Conservation (phyloP, 2,888 invertebrate species). For the Drosophila affinis region DNA sequence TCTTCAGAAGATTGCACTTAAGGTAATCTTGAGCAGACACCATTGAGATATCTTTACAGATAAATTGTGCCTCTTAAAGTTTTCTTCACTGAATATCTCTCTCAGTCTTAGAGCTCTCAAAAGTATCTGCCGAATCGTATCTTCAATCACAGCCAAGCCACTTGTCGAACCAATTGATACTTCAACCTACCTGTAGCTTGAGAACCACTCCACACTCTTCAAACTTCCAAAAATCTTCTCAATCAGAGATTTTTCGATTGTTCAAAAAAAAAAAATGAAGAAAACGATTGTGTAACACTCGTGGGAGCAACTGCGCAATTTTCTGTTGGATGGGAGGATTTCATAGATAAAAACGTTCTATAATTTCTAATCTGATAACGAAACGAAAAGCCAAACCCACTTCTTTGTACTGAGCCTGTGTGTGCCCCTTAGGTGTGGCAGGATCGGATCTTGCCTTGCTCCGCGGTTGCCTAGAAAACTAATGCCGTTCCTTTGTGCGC, state of each 20-base stretch:
- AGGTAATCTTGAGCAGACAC: too few species aligned
- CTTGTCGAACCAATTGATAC: not conserved
- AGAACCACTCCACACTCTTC: constrained; percentile 2
- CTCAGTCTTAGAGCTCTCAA: too few species aligned
- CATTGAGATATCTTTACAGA: not conserved
- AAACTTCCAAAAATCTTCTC: constrained; percentile 11
- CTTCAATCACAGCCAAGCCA: constrained; percentile 9
- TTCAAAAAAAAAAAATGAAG: constrained; percentile 3
- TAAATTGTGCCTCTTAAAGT: not conserved
- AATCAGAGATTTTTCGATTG: constrained; percentile 14
- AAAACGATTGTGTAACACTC: constrained; percentile 59
- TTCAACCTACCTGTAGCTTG: constrained; percentile 38
- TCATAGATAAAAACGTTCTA: not conserved
- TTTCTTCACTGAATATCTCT: not conserved
- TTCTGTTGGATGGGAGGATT: constrained; percentile 47
- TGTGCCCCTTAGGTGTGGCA: constrained; percentile 8
- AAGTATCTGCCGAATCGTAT: too few species aligned
- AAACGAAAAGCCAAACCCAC: constrained; percentile 35
- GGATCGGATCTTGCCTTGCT: constrained; percentile 39
- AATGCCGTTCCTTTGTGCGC: constrained; percentile 67
- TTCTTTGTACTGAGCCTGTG: constrained; percentile 42
- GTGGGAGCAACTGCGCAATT: constrained; percentile 65
- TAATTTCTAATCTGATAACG: too few species aligned
- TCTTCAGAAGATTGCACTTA: not conserved
- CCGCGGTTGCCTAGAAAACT: constrained; percentile 44